A percentile compares a stretch with the other conserved stretches of the same genome.
phyloP scores from a whole-genome alignment of 1,140 invertebrate species.

The Heliconius eleuchia region DNA sequence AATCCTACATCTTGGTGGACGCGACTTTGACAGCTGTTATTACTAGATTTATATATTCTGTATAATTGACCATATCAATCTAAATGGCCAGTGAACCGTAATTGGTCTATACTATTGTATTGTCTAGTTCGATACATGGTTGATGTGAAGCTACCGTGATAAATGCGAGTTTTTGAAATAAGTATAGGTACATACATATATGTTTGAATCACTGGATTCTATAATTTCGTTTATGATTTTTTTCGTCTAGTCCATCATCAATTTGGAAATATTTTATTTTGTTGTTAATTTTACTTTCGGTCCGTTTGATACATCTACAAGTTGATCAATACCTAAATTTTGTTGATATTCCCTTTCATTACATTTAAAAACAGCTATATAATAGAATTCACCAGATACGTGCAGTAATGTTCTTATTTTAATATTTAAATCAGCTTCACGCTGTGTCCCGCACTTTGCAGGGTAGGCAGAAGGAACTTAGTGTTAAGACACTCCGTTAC shows the following conservation, averaged over 20 bases:
- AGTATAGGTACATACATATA: neutral
- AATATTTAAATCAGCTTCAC: too few species aligned
- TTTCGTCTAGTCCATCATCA: neutral
- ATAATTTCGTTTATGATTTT: neutral
- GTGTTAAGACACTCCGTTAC: too few species aligned
- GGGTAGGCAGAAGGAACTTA: too few species aligned
- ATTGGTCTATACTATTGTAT: slow-evolving; percentile 40
- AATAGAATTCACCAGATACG: too few species aligned
- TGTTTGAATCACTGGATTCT: neutral
- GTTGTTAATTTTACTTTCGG: too few species aligned
- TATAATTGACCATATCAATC: slow-evolving; percentile 52
- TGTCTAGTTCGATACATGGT: slow-evolving; percentile 33
- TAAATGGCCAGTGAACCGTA: slow-evolving; percentile 44
- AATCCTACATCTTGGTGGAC: slow-evolving; percentile 67
- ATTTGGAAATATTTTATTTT: too few species aligned
- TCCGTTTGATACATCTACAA: too few species aligned
- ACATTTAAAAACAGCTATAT: too few species aligned
- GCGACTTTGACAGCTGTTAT: slow-evolving; percentile 59
- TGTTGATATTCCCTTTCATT: too few species aligned
- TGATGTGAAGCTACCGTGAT: slow-evolving; percentile 40
- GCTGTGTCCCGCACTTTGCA: too few species aligned
- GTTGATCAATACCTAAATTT: too few species aligned
- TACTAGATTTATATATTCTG: slow-evolving; percentile 58
- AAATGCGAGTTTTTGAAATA: slow-evolving; percentile 9
- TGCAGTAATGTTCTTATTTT: too few species aligned